Percentiles rank a stretch among this genome's conserved stretches.
Evolutionary conservation across 2,797 vertebrate species (phyloP).

Genomic region (Rhinatrema bivittatum): DNA sequence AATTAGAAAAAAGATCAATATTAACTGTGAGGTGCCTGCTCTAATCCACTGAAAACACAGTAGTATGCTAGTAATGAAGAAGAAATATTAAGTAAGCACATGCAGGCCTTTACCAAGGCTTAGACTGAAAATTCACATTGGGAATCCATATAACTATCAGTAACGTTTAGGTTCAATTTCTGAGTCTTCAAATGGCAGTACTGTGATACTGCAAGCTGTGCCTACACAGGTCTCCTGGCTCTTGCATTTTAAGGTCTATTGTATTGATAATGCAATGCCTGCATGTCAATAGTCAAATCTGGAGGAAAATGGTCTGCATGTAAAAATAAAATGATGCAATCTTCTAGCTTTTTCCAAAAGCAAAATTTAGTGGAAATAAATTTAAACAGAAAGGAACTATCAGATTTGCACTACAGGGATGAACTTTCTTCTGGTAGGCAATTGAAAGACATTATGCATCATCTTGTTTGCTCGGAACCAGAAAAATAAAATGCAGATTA

Average conservation of each 20-base stretch:
- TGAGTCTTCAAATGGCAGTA: conserved; percentile 2
- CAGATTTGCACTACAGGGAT: too few species aligned
- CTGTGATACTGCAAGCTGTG: neutral
- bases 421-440: too few species aligned
- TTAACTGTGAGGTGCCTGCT: conserved; percentile 34
- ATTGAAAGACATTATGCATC: too few species aligned
- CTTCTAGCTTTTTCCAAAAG: too few species aligned
- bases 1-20: conserved; percentile 44
- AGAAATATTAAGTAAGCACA: neutral
- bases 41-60: conserved; percentile 35
- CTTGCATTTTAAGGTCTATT: neutral
- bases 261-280: neutral
- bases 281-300: neutral
- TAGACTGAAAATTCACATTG: neutral
- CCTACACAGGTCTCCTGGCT: neutral
- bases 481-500: too few species aligned
- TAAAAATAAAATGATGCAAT: too few species aligned
- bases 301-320: too few species aligned
- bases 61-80: neutral
- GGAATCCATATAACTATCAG: neutral
- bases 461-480: too few species aligned
- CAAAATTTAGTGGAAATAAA: too few species aligned
- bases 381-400: too few species aligned
- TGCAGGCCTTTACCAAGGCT: neutral
- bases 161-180: neutral